Conservation (phyloP, 2,888 invertebrate species). For the Leptarthrus brevirostris region DNA sequence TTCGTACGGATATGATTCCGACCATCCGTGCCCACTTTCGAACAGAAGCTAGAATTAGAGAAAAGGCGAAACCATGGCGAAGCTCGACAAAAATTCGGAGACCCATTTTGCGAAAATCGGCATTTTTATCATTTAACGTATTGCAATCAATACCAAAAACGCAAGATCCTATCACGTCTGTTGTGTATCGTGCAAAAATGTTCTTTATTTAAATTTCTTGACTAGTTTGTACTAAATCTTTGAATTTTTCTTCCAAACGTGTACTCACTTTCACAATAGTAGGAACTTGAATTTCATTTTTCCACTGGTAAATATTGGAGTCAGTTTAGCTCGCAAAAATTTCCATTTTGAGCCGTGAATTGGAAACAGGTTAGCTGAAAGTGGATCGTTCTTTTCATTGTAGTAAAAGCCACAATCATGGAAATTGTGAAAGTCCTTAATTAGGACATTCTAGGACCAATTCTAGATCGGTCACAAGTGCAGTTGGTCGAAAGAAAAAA, state of each 20-base stretch:
- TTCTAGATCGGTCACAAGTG: conserved; percentile 62
- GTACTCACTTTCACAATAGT: conserved; percentile 14
- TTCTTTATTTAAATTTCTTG: conserved; percentile 61
- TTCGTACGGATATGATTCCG: background rate
- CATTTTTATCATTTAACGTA: no score
- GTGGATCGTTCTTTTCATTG: conserved; percentile 63
- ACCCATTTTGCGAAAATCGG: no score
- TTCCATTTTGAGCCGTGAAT: no score
- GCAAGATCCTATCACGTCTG: no score
- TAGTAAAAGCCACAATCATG: conserved; percentile 62
- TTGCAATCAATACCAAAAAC: conserved; percentile 64
- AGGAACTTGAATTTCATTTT: no score
- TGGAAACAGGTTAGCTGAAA: no score
- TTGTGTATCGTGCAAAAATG: conserved; percentile 62
- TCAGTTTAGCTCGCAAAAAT: no score
- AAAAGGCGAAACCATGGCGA: conserved; percentile 42
- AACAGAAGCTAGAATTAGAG: conserved; percentile 58
- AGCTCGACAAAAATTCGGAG: no score
- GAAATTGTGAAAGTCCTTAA: conserved; percentile 61
- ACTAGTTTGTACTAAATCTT: conserved; percentile 20
- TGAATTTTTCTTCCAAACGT: conserved; percentile 52
- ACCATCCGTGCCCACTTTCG: conserved; percentile 57
- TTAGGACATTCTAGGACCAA: conserved; percentile 60
- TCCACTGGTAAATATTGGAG: conserved; percentile 59
- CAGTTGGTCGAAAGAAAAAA: conserved; percentile 59